A percentile compares a stretch with the other conserved stretches of the same genome.
Evolutionary conservation across 92 coral and sea anemone species (phyloP).

Genomic region (Paragorgia papillata): DNA sequence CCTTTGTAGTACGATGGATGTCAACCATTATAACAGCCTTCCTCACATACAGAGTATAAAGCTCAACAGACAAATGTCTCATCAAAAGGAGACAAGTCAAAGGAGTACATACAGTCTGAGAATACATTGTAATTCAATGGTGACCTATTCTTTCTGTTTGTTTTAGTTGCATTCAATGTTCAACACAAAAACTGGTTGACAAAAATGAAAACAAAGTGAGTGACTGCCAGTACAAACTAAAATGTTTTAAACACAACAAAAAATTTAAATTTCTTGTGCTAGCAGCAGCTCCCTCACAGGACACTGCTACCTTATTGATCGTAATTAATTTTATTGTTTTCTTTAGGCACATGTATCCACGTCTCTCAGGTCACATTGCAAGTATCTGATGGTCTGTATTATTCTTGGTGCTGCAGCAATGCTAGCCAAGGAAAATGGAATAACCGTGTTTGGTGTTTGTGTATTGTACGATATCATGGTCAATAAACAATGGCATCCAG

Average conservation of each 20-base stretch:
- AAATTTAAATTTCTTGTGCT: no score
- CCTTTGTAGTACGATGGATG: no score
- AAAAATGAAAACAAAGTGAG: background rate
- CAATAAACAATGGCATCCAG: slow-evolving; percentile 23
- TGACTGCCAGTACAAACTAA: no score
- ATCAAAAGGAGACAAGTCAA: no score
- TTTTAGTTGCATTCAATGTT: background rate
- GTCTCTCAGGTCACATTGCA: background rate
- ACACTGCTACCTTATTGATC: no score
- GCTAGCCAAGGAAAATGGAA: slow-evolving; percentile 85
- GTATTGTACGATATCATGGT: slow-evolving; percentile 68
- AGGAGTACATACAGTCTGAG: background rate
- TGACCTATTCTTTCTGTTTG: background rate
- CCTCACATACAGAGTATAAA: no score
- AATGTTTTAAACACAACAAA: no score
- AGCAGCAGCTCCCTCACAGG: no score
- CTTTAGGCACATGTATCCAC: background rate
- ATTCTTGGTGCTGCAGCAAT: slow-evolving; percentile 73
- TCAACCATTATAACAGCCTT: no score
- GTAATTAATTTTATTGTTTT: no score
- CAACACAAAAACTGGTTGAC: background rate
- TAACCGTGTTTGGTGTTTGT: slow-evolving; percentile 91
- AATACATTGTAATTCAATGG: background rate
- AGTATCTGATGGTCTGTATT: slow-evolving; percentile 49
- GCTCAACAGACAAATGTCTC: no score